Evolutionary conservation across 1,140 invertebrate species (phyloP).

Genomic region (Ptiloglossa arizonensis): DNA sequence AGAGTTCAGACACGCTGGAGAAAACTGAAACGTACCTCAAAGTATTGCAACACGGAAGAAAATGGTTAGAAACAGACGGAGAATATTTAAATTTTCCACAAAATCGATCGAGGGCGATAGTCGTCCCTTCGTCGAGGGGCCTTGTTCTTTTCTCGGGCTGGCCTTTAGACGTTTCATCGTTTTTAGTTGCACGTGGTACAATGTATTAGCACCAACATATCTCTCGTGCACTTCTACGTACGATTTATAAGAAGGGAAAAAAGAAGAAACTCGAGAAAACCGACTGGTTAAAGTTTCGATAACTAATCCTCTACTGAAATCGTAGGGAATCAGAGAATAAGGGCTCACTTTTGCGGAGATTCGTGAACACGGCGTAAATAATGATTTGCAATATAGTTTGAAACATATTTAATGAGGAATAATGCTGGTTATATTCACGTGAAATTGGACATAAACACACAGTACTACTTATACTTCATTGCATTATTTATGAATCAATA

Average conservation of each 20-base stretch:
- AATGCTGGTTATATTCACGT: conserved; percentile 81
- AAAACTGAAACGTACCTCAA: conserved; percentile 25
- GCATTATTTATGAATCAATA: conserved; percentile 82
- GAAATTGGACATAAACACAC: conserved; percentile 82
- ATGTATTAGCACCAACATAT: conserved; percentile 43
- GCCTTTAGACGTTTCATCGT: conserved; percentile 25
- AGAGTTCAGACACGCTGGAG: neutral
- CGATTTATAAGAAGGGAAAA: conserved; percentile 51
- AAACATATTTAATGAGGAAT: conserved; percentile 82
- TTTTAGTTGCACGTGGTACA: conserved; percentile 10
- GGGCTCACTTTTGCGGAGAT: conserved; percentile 43
- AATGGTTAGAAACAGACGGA: conserved; percentile 46
- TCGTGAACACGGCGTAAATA: conserved; percentile 66
- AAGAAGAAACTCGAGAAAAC: conserved; percentile 56
- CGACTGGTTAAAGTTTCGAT: conserved; percentile 33
- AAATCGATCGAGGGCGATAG: conserved; percentile 15
- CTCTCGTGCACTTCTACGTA: conserved; percentile 12
- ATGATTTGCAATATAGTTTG: conserved; percentile 78
- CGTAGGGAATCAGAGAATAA: conserved; percentile 56
- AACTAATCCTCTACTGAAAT: conserved; percentile 43
- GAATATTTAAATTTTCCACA: conserved; percentile 3
- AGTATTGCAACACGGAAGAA: conserved; percentile 45
- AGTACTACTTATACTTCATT: conserved; percentile 82
- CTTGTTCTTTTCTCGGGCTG: conserved; percentile 18
- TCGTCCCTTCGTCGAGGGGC: conserved; percentile 43